Evolutionary conservation across 2,888 invertebrate species (phyloP), one percentile per base, ranked within the genome.

Genomic region (Orchestes rusci): DNA sequence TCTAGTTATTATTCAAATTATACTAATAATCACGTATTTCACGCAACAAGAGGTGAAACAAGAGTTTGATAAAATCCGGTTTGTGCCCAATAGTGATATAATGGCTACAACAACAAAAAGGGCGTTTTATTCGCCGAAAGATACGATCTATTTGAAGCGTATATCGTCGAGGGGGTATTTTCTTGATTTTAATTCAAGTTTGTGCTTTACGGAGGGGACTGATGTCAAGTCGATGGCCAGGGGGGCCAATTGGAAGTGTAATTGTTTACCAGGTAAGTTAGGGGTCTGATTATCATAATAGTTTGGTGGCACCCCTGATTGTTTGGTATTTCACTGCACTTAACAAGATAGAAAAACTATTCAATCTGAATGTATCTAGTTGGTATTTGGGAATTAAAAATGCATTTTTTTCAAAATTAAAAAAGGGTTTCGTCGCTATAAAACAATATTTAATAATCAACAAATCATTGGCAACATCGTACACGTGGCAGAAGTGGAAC

Each of bases 241-340:
- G 39, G 61, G 64, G 45, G 46, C 58, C 3, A 63, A 66, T 44
- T 67, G 69, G 68, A 67, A 68, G 55, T 80, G 80, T 53, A 64
- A 69, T 12, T 80, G 80, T 57, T 64, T 70, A 39, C 69, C 67
- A n/a, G 45, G 49, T 49, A 42, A 45, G 38, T 45, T 16, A n/a
- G n/a, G n/a, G n/a, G n/a, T n/a, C n/a, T n/a, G n/a, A n/a, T n/a
- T n/a, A n/a, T n/a, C n/a, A n/a, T n/a, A n/a, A n/a, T n/a, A n/a
- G n/a, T n/a, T n/a, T n/a, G n/a, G n/a, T n/a, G n/a, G n/a, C n/a
- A n/a, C n/a, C n/a, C n/a, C n/a, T n/a, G n/a, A n/a, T n/a, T n/a
- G n/a, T n/a, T n/a, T n/a, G n/a, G n/a, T n/a, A n/a, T n/a, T n/a
- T n/a, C n/a, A n/a, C n/a, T n/a, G n/a, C n/a, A n/a, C n/a, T n/a